These are phyloP conservation scores for Corynorhinus townsendii DNA, from an alignment of 2,113 vertebrate species.

Conservation along the genomic window DNA sequence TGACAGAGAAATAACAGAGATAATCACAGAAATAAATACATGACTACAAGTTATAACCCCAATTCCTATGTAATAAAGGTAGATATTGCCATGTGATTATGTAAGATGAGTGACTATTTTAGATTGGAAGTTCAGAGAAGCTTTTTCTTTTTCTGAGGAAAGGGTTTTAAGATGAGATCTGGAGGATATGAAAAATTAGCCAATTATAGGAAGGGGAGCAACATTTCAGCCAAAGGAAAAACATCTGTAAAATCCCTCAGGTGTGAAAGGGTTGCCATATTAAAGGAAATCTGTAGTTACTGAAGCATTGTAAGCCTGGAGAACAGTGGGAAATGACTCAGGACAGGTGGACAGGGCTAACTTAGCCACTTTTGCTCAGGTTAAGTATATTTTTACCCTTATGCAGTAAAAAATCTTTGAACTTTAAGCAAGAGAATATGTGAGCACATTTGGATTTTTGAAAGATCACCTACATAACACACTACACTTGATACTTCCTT, in stretches of 20 bases:
- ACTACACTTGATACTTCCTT: constrained; percentile 57
- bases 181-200: neutral
- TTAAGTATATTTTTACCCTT: neutral
- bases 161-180: neutral
- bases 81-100: neutral
- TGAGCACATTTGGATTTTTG: neutral
- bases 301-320: neutral
- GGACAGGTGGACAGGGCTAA: neutral
- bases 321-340: neutral
- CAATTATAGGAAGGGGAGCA: neutral
- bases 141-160: neutral
- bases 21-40: neutral
- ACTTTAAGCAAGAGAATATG: neutral
- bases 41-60: neutral
- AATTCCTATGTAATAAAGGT: neutral
- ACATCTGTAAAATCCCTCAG: neutral
- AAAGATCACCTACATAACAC: neutral
- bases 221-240: neutral
- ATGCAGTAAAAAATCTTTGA: neutral
- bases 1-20: neutral
- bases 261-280: neutral
- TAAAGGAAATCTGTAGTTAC: neutral
- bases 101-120: neutral
- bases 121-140: neutral
- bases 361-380: neutral